A percentile compares a stretch with the other conserved stretches of the same genome.
Evolutionary conservation across 2,797 vertebrate genomes (phyloP).

Genomic region (Morus bassanus): DNA sequence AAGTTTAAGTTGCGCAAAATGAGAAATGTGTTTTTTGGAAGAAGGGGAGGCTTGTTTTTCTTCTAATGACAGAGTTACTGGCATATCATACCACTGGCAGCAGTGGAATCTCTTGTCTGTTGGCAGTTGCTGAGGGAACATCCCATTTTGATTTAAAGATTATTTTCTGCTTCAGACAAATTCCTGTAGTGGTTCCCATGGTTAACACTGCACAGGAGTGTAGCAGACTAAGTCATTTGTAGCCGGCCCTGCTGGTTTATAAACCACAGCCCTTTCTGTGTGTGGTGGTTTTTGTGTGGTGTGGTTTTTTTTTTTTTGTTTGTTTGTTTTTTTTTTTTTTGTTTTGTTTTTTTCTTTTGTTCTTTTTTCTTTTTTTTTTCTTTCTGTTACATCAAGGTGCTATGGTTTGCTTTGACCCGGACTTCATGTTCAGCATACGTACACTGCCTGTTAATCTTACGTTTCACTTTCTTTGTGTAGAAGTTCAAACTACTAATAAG

Average conservation of each 20-base stretch:
- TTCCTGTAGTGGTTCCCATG: conserved; percentile 29
- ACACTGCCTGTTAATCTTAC: not conserved
- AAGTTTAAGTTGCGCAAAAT: not conserved
- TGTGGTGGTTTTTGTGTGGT: too few species aligned
- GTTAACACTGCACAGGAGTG: not conserved
- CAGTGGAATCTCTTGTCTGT: conserved; percentile 19
- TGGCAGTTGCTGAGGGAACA: not conserved
- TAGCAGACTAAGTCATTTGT: not conserved
- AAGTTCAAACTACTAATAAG: not conserved
- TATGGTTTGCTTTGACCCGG: not conserved
- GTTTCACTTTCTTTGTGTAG: not conserved
- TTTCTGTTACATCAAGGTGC: not conserved
- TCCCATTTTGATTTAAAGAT: conserved; percentile 56
- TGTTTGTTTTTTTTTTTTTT: not conserved
- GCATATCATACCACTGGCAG: not conserved
- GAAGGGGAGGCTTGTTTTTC: not conserved
- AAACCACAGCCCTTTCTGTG: not conserved
- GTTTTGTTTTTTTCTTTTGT: too few species aligned
- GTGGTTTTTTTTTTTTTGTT: accelerated
- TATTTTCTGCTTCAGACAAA: conserved; percentile 36
- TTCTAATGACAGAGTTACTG: not conserved
- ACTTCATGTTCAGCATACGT: not conserved
- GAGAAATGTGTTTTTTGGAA: not conserved
- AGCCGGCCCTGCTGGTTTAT: not conserved
- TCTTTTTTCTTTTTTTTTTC: not conserved